These are phyloP conservation scores for Apodemus speciosus DNA, from an alignment of 2,113 vertebrate species.

Conservation along the genomic window DNA sequence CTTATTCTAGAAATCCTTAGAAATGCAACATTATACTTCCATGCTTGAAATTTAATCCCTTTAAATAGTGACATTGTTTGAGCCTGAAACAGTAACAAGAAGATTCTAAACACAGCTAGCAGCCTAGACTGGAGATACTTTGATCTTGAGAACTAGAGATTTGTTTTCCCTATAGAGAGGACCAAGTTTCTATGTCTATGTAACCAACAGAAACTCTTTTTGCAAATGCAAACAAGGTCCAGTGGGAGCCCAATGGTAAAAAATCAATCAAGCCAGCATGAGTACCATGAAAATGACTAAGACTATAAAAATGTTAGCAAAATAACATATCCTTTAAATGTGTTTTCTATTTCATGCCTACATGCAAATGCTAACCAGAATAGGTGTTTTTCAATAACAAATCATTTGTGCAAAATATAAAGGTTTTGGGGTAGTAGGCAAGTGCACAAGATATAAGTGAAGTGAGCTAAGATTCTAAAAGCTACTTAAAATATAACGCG, in stretches of 20 bases:
- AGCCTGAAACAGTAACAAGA: background rate
- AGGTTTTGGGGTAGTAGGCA: fast-evolving
- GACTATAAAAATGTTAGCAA: background rate
- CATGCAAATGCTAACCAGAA: background rate
- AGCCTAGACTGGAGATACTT: background rate
- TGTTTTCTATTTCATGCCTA: background rate
- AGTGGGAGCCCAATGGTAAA: fast-evolving
- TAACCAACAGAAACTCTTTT: background rate
- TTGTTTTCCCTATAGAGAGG: background rate
- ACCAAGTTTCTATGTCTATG: background rate
- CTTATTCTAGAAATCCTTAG: fast-evolving
- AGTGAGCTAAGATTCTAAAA: background rate
- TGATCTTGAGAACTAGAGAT: background rate
- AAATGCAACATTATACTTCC: background rate
- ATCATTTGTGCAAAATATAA: background rate
- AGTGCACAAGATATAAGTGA: background rate
- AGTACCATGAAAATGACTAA: background rate
- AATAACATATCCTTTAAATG: background rate
- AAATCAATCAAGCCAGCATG: background rate
- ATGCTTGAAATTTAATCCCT: fast-evolving
- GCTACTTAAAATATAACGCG: background rate
- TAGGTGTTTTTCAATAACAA: background rate
- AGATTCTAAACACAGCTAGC: background rate
- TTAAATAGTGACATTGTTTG: background rate
- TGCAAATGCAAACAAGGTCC: background rate